Evolutionary conservation across 2,888 invertebrate genomes (phyloP).

Genomic region (Phyllotreta cruciferae): DNA sequence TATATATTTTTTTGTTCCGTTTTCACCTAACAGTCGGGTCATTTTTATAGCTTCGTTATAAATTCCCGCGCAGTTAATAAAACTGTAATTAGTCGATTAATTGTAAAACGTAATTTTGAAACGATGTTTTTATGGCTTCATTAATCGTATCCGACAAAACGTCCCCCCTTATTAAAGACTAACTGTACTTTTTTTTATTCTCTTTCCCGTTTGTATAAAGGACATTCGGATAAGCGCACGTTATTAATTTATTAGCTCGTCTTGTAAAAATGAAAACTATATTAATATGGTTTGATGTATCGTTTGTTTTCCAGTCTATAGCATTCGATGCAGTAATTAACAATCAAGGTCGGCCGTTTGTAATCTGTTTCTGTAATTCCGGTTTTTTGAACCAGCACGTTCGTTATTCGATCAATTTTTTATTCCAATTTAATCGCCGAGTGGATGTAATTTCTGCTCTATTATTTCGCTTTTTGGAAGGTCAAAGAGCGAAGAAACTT

Average conservation of each 20-base stretch:
- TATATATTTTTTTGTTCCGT: neutral
- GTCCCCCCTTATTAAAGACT: neutral
- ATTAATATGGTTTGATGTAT: too few species aligned
- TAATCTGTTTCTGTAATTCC: slow-evolving; percentile 37
- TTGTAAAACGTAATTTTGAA: too few species aligned
- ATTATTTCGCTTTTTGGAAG: too few species aligned
- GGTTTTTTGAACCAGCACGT: slow-evolving; percentile 25
- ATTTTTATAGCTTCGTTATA: too few species aligned
- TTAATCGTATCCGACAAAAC: neutral
- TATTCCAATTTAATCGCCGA: neutral
- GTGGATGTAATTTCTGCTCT: neutral
- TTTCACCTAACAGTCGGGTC: neutral
- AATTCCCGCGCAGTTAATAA: too few species aligned
- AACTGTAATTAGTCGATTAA: too few species aligned
- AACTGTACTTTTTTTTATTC: slow-evolving; percentile 1
- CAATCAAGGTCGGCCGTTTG: slow-evolving; percentile 35
- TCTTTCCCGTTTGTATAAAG: neutral
- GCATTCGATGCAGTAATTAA: slow-evolving; percentile 33
- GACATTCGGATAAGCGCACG: neutral
- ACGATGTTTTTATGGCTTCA: too few species aligned
- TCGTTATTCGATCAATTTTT: slow-evolving; percentile 2
- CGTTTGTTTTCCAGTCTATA: slow-evolving; percentile 29
- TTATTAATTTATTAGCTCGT: neutral
- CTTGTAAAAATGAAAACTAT: too few species aligned
- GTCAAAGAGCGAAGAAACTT: too few species aligned